These are phyloP conservation scores for Aphelinus atriplicis DNA, from an alignment of 1,140 invertebrate species.

Conservation along the genomic window DNA sequence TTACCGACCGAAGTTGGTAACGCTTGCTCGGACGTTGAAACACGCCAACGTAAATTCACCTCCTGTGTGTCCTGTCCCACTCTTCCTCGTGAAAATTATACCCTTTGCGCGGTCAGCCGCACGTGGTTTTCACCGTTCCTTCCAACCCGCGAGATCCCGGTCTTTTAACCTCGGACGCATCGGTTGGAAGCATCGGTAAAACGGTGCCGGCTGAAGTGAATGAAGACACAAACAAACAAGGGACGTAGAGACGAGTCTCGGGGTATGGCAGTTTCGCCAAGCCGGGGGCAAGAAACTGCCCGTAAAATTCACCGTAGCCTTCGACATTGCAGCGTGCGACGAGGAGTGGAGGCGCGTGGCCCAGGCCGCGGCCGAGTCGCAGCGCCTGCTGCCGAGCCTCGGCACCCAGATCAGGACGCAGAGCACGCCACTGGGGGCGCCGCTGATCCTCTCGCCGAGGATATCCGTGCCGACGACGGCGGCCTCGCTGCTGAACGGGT, in stretches of 20 bases:
- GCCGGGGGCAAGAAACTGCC: slow-evolving; percentile 14
- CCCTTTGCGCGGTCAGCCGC: no score
- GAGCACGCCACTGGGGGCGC: slow-evolving; percentile 79
- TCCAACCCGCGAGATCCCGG: no score
- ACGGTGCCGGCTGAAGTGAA: not conserved
- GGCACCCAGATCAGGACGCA: slow-evolving; percentile 74
- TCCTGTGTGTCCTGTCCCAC: no score
- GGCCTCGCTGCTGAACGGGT: slow-evolving; percentile 76
- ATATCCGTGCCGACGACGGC: slow-evolving; percentile 84
- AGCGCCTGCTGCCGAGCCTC: slow-evolving; percentile 76
- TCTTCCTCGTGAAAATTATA: no score
- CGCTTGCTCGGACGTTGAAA: no score
- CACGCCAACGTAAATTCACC: no score
- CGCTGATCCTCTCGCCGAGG: slow-evolving; percentile 86
- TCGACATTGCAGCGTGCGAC: slow-evolving; percentile 73
- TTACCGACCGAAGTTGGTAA: no score
- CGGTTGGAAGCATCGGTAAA: no score
- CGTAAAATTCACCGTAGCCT: slow-evolving; percentile 52
- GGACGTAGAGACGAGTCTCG: not conserved
- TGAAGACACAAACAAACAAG: slow-evolving; percentile 21
- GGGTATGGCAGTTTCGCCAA: no score
- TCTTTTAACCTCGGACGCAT: no score
- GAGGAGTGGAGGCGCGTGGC: slow-evolving; percentile 83
- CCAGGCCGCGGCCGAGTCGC: slow-evolving; percentile 77
- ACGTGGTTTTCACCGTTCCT: no score